Conservation (phyloP, 2,797 vertebrate species). For the Sylvia borin region DNA sequence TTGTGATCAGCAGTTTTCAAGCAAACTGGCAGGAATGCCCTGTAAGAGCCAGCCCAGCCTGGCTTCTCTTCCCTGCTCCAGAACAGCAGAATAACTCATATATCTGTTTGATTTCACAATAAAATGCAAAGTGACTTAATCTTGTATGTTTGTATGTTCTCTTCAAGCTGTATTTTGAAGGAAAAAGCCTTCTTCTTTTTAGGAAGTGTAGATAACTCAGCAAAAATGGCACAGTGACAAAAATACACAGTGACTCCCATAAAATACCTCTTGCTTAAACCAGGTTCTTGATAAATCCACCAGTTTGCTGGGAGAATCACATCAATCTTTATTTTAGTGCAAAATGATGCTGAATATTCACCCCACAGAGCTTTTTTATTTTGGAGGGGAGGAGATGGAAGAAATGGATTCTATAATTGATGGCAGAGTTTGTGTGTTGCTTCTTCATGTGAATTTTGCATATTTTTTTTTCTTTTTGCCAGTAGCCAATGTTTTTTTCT, state of each 20-base stretch:
- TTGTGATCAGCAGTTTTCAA: neutral
- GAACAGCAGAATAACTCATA: neutral
- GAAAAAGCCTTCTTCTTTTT: neutral
- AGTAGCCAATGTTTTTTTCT: neutral
- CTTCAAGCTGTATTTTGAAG: neutral
- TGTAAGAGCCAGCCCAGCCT: neutral
- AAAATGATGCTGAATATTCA: neutral
- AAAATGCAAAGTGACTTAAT: neutral
- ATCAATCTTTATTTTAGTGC: neutral
- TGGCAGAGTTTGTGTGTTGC: neutral
- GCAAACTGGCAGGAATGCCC: neutral
- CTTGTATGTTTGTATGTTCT: neutral
- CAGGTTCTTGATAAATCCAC: neutral
- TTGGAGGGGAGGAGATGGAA: fast-evolving
- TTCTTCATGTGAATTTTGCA: neutral
- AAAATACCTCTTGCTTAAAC: neutral
- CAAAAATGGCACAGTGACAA: neutral
- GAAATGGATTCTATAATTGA: neutral
- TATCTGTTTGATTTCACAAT: neutral
- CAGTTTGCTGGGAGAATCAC: neutral
- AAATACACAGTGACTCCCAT: neutral
- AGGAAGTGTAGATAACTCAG: neutral
- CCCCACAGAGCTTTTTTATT: too few relatives aligned
- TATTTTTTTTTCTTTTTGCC: neutral
- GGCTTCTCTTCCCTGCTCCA: neutral